Evolutionary conservation across 2,113 vertebrate species (phyloP).

Genomic region (Varanus komodoensis): DNA sequence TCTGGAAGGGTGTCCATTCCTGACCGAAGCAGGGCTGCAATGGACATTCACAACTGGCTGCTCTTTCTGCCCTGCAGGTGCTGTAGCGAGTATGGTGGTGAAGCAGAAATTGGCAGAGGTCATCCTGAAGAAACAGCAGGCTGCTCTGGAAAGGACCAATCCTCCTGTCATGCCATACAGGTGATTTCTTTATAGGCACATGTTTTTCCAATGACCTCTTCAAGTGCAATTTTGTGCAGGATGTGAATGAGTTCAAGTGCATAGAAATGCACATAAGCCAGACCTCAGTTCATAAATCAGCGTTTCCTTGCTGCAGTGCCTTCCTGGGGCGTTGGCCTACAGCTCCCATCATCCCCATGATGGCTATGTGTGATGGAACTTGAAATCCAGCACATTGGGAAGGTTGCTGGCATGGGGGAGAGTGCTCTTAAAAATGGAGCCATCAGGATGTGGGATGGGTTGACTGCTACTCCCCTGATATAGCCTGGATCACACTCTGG

Average conservation of each 20-base stretch:
- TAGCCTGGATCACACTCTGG: no score
- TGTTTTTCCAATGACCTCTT: background rate
- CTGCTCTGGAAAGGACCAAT: constrained; percentile 82
- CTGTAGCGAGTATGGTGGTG: constrained; percentile 91
- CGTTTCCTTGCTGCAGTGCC: no score
- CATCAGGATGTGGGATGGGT: background rate
- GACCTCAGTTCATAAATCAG: background rate
- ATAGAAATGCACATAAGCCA: no score
- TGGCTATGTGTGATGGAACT: background rate
- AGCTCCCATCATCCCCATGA: no score
- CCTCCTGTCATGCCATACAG: constrained; percentile 32
- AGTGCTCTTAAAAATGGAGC: background rate
- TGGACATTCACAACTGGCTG: fast-evolving
- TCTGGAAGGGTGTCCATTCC: no score
- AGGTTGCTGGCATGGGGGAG: background rate
- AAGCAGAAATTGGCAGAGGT: constrained; percentile 91
- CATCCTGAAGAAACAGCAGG: constrained; percentile 93
- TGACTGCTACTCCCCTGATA: background rate
- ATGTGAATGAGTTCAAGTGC: no score
- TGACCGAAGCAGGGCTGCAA: no score
- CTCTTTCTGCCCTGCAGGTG: constrained; percentile 76
- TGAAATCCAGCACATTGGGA: background rate
- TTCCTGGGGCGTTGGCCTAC: no score
- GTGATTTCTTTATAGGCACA: background rate
- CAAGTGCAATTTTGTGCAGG: background rate